phyloP scores from a whole-genome alignment of 2,888 invertebrate species.

The Drosophila meridionalis region DNA sequence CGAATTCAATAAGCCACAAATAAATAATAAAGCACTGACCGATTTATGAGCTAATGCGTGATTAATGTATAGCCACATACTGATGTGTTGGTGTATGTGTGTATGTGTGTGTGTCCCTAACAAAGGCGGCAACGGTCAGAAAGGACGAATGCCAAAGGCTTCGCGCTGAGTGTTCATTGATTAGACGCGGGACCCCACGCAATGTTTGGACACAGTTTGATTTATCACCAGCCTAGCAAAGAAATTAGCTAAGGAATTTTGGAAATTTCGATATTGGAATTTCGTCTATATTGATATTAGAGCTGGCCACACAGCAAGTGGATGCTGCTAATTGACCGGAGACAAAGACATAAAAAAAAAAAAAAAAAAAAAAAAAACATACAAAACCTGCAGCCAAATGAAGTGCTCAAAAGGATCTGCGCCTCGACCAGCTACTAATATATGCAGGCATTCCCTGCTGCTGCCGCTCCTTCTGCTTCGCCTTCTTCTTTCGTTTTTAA shows the following conservation, averaged over 20 bases:
- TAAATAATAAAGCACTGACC: slow-evolving; percentile 50
- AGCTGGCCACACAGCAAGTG: slow-evolving; percentile 42
- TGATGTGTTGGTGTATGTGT: neutral
- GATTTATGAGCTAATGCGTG: slow-evolving; percentile 47
- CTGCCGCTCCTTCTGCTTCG: neutral
- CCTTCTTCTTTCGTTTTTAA: slow-evolving; percentile 55
- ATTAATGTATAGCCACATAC: slow-evolving; percentile 37
- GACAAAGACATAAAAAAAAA: slow-evolving; percentile 10
- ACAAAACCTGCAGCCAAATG: slow-evolving; percentile 50
- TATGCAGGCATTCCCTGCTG: slow-evolving; percentile 34
- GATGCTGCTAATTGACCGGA: slow-evolving; percentile 56
- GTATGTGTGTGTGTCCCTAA: slow-evolving; percentile 14
- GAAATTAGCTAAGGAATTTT: slow-evolving; percentile 65
- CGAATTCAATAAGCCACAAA: slow-evolving; percentile 47
- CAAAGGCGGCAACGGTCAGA: slow-evolving; percentile 34
- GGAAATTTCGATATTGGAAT: slow-evolving; percentile 25
- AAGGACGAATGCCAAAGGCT: slow-evolving; percentile 33
- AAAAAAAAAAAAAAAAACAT: slow-evolving; percentile 1
- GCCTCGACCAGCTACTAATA: slow-evolving; percentile 33
- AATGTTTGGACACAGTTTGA: slow-evolving; percentile 56
- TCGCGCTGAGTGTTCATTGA: slow-evolving; percentile 54
- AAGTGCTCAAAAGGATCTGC: slow-evolving; percentile 69
- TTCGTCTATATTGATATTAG: slow-evolving; percentile 21
- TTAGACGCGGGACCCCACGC: slow-evolving; percentile 66
- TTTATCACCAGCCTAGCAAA: slow-evolving; percentile 52